Percentiles rank a stretch among this genome's conserved stretches.
These are phyloP conservation scores for Aptenodytes patagonicus DNA, from an alignment of 2,113 vertebrate species.

Conservation along the genomic window DNA sequence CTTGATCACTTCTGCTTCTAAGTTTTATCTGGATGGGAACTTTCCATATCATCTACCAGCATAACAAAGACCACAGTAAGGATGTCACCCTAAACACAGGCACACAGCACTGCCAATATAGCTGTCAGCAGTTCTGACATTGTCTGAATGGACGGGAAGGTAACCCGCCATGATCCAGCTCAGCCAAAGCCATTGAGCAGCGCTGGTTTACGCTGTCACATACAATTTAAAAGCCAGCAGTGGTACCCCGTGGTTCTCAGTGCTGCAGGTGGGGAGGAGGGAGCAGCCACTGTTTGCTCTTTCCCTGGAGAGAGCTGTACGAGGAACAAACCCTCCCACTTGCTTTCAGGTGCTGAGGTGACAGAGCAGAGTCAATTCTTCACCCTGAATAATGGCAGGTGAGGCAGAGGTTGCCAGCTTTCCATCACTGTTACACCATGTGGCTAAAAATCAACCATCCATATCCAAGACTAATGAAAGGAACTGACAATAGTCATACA, in stretches of 20 bases:
- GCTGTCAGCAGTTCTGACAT: not conserved
- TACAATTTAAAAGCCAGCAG: not conserved
- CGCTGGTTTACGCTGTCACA: not conserved
- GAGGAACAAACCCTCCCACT: not conserved
- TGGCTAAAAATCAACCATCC: not conserved
- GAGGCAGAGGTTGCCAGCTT: not conserved
- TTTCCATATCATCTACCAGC: not conserved
- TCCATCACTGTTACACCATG: accelerated
- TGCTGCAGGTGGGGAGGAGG: not conserved
- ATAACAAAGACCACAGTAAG: not conserved
- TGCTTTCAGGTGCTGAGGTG: not conserved
- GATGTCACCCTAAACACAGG: not conserved
- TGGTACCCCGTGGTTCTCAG: too few species aligned
- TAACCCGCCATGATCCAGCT: accelerated
- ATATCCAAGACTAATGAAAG: not conserved
- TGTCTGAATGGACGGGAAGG: not conserved
- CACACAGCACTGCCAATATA: not conserved
- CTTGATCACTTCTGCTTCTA: not conserved
- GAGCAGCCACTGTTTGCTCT: not conserved
- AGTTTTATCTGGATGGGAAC: not conserved
- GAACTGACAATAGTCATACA: not conserved
- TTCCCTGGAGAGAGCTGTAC: not conserved
- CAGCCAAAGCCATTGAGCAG: not conserved
- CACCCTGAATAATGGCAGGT: not conserved
- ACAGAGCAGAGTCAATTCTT: not conserved